phyloP scores from a whole-genome alignment of 2,113 vertebrate genomes.

The Osmerus mordax region DNA sequence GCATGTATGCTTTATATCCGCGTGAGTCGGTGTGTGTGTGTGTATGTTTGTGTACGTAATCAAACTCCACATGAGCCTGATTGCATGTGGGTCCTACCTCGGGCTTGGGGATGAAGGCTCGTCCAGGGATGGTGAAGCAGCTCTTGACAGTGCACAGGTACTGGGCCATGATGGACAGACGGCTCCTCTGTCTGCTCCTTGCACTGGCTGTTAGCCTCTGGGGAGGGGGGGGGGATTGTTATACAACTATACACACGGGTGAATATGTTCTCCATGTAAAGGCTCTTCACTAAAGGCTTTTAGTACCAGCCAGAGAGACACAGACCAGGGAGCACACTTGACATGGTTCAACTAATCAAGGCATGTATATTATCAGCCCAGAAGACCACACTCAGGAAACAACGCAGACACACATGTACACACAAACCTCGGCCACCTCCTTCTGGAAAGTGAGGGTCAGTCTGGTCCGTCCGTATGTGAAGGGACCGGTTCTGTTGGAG shows the following conservation, averaged over 20 bases:
- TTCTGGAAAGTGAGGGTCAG: slow-evolving; percentile 98
- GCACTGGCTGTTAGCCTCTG: slow-evolving; percentile 86
- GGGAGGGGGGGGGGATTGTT: slow-evolving; percentile 13
- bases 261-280: too few relatives aligned
- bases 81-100: slow-evolving; percentile 71
- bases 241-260: not conserved
- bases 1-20: not conserved
- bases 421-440: slow-evolving; percentile 91
- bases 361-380: too few relatives aligned
- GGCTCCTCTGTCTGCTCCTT: slow-evolving; percentile 81
- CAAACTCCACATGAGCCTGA: not conserved
- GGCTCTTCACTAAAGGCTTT: too few relatives aligned
- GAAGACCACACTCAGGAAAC: not conserved
- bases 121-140: slow-evolving; percentile 86
- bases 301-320: too few relatives aligned
- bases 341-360: too few relatives aligned
- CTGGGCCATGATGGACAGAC: slow-evolving; percentile 93
- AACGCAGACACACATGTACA: not conserved
- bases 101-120: slow-evolving; percentile 91
- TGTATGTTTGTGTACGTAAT: slow-evolving; percentile 13
- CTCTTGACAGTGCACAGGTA: slow-evolving; percentile 82
- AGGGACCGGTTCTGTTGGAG: slow-evolving; percentile 81
- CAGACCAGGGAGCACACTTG: too few relatives aligned
- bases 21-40: not conserved
- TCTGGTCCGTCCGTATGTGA: slow-evolving; percentile 83